Percentiles rank a stretch among this genome's conserved stretches.
These are phyloP conservation scores for Acanthornis magna DNA, from an alignment of 2,797 vertebrate species.

Conservation along the genomic window DNA sequence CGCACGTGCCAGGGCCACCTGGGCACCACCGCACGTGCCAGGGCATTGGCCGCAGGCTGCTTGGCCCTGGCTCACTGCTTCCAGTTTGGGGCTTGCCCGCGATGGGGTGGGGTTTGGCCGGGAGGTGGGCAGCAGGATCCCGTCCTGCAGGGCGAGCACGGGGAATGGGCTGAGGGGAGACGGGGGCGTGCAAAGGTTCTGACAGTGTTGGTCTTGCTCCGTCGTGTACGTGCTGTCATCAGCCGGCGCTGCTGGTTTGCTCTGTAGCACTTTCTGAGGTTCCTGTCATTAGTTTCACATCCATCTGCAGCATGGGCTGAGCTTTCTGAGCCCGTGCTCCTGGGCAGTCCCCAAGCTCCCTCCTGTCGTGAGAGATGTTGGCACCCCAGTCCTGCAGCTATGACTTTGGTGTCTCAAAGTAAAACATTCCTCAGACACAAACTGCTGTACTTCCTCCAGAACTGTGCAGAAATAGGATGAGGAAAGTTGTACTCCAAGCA, in stretches of 20 bases:
- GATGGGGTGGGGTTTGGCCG: too few relatives aligned
- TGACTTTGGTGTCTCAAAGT: background rate
- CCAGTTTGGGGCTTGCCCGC: too few relatives aligned
- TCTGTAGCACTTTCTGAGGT: constrained; percentile 32
- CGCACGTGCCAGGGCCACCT: too few relatives aligned
- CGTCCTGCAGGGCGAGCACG: background rate
- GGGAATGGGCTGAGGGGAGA: background rate
- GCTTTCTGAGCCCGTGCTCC: constrained; percentile 39
- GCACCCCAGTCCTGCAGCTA: background rate
- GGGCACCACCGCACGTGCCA: too few relatives aligned
- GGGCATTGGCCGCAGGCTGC: too few relatives aligned
- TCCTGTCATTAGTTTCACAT: constrained; percentile 49
- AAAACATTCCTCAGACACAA: background rate
- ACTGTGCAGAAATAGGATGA: background rate
- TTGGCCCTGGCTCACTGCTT: too few relatives aligned
- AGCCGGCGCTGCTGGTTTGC: constrained; percentile 27
- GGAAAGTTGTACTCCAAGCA: background rate
- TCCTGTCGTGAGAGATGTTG: background rate
- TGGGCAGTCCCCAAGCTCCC: constrained; percentile 39
- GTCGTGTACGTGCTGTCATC: background rate
- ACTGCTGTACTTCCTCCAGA: background rate
- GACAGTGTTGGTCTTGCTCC: background rate
- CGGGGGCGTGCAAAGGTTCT: background rate
- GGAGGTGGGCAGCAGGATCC: background rate
- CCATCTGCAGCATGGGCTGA: constrained; percentile 56